Base-by-base conservation (phyloP, 1,140 invertebrate species). In the Gyrodactylus salaris region DNA sequence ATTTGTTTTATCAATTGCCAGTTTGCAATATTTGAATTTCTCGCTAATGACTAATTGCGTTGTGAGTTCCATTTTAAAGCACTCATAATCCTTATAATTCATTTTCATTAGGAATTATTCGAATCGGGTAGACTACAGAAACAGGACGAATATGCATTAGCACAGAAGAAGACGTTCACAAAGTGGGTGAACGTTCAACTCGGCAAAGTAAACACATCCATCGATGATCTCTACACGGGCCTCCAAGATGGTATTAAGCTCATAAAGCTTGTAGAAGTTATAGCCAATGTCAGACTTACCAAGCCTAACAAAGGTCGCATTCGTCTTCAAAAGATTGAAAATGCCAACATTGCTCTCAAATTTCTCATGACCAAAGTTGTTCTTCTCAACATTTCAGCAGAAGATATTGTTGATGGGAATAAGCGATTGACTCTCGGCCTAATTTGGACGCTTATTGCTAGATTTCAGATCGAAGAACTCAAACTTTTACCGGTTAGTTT, bases 111-210 rank as follows among this genome's bases (percentile, higher is more conserved):
- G 34, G 34, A 7, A 7, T n/a, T 54, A 16, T 54, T 54, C n/a
- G 34, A 69, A 69, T 69, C 68, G 21, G 21, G 24, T 71, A 1
- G 21, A 19, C 70, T 24, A 24, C 21, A 71, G 26, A 21, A 24
- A 25, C 70, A 71, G 26, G 70, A 73, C 20, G 95, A 99, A 85
- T 87, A 95, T 84, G 94, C 98, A 84, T 88, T 87, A 80, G 95
- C 99, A 74, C 95, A 99, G 82, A 99, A 99, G 86, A 99, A 99
- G 82, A 99, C 94, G 23, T 99, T 99, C 82, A 91, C 91, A 81
- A 98, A 98, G 89, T 82, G 81, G 81, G 92, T 98, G 68, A 99
- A 99, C 81, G 98, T 93, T 20, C 95, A 99, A 82, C 84, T 99
- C 76, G 89, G 94, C 69, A 87, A 94, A 70, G 92, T 96, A 75